These are phyloP conservation scores for Cydia strobilella DNA, from an alignment of 1,140 invertebrate species.

Conservation along the genomic window DNA sequence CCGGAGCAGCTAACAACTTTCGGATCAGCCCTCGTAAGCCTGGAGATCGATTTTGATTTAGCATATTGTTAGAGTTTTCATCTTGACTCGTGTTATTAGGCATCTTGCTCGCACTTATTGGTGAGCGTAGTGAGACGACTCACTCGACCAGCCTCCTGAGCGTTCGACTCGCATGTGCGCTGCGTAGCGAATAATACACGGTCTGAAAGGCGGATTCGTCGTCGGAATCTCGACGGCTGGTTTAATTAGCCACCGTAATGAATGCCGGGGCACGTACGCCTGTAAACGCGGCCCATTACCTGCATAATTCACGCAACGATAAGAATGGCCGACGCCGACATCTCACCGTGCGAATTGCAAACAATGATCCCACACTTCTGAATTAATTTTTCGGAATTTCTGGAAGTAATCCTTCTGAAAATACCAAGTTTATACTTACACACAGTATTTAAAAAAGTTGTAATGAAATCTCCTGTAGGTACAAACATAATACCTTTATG, in stretches of 20 bases:
- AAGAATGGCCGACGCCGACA: slow-evolving; percentile 49
- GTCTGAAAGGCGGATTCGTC: slow-evolving; percentile 50
- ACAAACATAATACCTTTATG: no score
- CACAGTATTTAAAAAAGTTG: no score
- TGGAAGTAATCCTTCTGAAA: background rate
- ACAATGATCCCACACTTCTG: slow-evolving; percentile 18
- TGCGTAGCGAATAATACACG: slow-evolving; percentile 40
- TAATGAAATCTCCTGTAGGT: no score
- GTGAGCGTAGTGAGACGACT: no score
- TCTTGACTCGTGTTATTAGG: no score
- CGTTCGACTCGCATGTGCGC: background rate
- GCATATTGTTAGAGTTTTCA: no score
- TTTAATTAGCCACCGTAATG: slow-evolving; percentile 74
- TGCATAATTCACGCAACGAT: slow-evolving; percentile 69
- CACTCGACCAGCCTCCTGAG: no score
- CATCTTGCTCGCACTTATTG: no score
- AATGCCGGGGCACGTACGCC: slow-evolving; percentile 72
- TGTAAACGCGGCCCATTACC: slow-evolving; percentile 71
- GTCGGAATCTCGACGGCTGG: slow-evolving; percentile 63
- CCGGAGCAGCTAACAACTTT: no score
- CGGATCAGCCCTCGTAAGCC: no score
- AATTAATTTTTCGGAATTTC: slow-evolving; percentile 12
- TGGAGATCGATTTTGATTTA: no score
- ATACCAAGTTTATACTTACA: background rate
- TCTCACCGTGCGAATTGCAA: slow-evolving; percentile 16